phyloP scores from a whole-genome alignment of 2,888 invertebrate genomes.

The Apomyelois bistriatella region DNA sequence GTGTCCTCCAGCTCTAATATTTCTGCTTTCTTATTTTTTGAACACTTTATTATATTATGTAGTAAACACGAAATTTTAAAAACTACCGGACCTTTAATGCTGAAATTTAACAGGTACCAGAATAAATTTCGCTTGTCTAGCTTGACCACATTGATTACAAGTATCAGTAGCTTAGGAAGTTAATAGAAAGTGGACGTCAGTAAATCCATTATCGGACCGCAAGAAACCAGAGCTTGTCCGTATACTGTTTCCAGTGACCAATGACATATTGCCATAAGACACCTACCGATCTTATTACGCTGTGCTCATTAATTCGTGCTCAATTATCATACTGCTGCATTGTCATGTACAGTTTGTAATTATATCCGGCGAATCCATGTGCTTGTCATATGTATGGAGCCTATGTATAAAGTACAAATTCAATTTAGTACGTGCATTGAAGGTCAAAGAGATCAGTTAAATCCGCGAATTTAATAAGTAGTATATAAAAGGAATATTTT shows the following conservation, averaged over 20 bases:
- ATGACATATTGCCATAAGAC: slow-evolving; percentile 64
- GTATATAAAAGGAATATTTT: no score
- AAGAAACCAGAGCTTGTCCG: slow-evolving; percentile 51
- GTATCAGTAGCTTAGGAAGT: slow-evolving; percentile 3
- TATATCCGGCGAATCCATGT: not conserved
- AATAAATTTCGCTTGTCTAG: not conserved
- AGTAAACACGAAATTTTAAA: no score
- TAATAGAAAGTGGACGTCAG: slow-evolving; percentile 2
- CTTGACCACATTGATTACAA: not conserved
- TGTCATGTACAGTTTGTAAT: not conserved
- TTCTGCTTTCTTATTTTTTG: no score
- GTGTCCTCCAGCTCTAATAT: no score
- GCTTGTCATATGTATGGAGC: not conserved
- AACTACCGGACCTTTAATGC: no score
- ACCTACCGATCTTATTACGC: slow-evolving; percentile 57
- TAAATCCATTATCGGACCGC: slow-evolving; percentile 35
- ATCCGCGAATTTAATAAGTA: no score
- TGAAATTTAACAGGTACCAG: no score
- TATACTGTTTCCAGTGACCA: slow-evolving; percentile 37
- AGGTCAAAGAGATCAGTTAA: no score
- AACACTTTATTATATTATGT: no score
- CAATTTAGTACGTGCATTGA: no score
- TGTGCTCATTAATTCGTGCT: slow-evolving; percentile 58
- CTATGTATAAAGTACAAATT: not conserved
- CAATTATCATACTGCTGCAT: not conserved